Base-by-base conservation (phyloP, 2,888 invertebrate genomes). In the Cephus pulcher region DNA sequence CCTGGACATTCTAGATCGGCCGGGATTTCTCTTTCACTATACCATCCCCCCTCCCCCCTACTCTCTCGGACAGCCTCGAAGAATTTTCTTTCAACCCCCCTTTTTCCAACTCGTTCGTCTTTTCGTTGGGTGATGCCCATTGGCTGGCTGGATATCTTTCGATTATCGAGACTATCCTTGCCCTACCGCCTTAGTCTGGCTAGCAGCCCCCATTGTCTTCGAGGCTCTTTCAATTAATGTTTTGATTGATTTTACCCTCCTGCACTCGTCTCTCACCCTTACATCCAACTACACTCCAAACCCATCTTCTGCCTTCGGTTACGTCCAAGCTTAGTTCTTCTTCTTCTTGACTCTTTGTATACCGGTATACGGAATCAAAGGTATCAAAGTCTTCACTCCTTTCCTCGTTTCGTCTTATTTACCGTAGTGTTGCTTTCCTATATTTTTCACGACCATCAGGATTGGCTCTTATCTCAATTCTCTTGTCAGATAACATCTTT, bases 221-320 rank as follows among this genome's bases (percentile, higher is more conserved):
- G 86, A 86, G 83, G 88, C 90, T 91, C 90, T 91, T 91, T 91
- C 91, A 91, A 91, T 91, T 91, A 91, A 91, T 90, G 91, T 90
- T 91, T 90, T 91, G 91, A 91, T 91, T 91, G 91, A 91, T 90
- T 91, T 90, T 89, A 86, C 85, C 84, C 87, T 86, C 78, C 75
- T 76, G 75, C 75, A 70, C 78, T 79, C 80, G 74, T 78, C 76
- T 78, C 76, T 70, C 75, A 69, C 74, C 78, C 78, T 75, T 71
- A 23, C 73, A 74, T 71, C 71, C 78, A 77, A 75, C 69, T 73
- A 75, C 68, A 73, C 69, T 37, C 79, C 79, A 35, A n/a, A 56
- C 56, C 56, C 23, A 56, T 23, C 23, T 56, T 56, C 56, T 56
- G 23, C 2, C 56, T 9, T 56, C 23, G 23, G 56, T 6, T 56